phyloP scores from a whole-genome alignment of 2,888 invertebrate genomes.

The Dastarcus helophoroides region DNA sequence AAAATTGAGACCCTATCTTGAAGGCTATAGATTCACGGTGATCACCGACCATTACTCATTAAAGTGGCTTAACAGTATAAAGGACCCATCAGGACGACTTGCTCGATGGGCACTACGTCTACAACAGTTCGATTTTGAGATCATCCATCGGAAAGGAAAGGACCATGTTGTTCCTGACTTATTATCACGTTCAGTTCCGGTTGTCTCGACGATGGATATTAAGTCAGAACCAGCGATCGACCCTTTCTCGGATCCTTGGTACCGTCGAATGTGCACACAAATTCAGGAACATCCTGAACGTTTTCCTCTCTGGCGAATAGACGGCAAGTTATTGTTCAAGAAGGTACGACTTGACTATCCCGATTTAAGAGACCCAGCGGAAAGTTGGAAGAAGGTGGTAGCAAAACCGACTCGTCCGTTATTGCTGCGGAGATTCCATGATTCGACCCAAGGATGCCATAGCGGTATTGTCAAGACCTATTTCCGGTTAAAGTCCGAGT shows the following conservation, averaged over 20 bases:
- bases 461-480: constrained; percentile 6
- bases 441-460: constrained; percentile 3
- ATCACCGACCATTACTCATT: constrained; percentile 16
- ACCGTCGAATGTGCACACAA: too few species aligned
- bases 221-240: too few species aligned
- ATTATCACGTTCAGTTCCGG: constrained; percentile 3
- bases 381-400: constrained; percentile 9
- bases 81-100: constrained; percentile 13
- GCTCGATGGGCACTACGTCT: constrained; percentile 12
- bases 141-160: constrained; percentile 13
- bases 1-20: constrained; percentile 16
- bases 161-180: constrained; percentile 7
- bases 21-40: constrained; percentile 13
- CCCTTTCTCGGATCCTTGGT: too few species aligned
- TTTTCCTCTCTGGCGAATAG: too few species aligned
- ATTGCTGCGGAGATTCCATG: constrained; percentile 4
- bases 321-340: constrained; percentile 6
- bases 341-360: constrained; percentile 1
- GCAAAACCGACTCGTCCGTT: constrained; percentile 4
- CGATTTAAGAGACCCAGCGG: background rate
- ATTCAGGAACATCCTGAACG: too few species aligned
- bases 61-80: constrained; percentile 12
- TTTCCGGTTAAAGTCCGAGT: constrained; percentile 5
- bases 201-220: too few species aligned
- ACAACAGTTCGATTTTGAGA: constrained; percentile 9